Percentiles rank a stretch among this genome's conserved stretches.
Evolutionary conservation across 1,140 invertebrate genomes (phyloP).

Genomic region (Teleogryllus occipitalis): DNA sequence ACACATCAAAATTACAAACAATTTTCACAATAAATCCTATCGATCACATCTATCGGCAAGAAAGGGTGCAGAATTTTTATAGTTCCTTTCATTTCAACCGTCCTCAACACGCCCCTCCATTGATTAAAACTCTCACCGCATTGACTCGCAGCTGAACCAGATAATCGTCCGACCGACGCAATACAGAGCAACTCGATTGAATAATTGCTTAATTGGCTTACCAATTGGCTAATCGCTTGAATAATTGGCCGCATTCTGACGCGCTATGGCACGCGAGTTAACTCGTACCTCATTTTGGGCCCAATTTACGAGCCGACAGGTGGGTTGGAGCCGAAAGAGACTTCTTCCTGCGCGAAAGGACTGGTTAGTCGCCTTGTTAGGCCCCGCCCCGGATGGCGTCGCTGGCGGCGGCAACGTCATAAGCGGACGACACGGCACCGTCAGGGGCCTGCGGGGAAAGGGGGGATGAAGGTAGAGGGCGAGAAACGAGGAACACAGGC

Average conservation of each 20-base stretch:
- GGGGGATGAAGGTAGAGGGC: no score
- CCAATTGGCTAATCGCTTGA: neutral
- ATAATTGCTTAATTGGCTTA: conserved; percentile 1
- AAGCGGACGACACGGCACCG: no score
- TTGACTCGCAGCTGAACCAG: neutral
- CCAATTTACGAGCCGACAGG: neutral
- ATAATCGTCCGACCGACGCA: neutral
- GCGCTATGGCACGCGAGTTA: neutral
- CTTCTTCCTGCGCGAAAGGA: neutral
- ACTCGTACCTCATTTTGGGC: neutral
- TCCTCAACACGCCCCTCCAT: neutral
- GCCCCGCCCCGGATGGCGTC: no score
- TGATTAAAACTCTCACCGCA: neutral
- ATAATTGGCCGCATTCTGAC: neutral
- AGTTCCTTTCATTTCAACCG: neutral
- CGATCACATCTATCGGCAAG: neutral
- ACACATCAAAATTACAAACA: no score
- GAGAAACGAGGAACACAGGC: no score
- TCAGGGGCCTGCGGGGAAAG: no score
- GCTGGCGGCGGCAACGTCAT: no score
- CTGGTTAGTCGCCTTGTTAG: no score
- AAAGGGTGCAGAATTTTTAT: neutral
- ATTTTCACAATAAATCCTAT: neutral
- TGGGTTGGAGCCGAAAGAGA: neutral
- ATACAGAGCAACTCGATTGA: neutral